Base-by-base conservation (phyloP, 2,797 vertebrate species). In the Argentina silus region DNA sequence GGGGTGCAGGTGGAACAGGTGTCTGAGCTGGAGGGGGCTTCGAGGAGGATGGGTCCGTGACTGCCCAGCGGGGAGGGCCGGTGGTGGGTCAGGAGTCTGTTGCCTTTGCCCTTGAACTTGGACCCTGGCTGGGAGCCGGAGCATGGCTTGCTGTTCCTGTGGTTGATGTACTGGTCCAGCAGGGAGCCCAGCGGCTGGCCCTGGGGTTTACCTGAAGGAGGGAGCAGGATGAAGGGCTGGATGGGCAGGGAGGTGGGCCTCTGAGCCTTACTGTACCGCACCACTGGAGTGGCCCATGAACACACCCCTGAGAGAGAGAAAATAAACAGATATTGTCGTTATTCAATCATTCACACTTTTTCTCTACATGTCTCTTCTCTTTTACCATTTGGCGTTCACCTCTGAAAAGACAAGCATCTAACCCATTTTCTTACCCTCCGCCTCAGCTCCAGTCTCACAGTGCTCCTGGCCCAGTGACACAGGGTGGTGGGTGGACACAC, bases 181-280 rank as follows among this genome's bases (percentile, higher is more conserved):
- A 98, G 94, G 44, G 95, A 94, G 62, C 95, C 95, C 57, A 95
- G 85, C 11, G 83, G 85, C 68, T 90, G 91, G 47, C 77, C 64
- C 67, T 88, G 88, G 1, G 86, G 82, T 81, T 94, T 95, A 83
- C 82, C 94, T 47, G 92, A 56, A 21, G 95, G 95, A 78, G 95
- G 93, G 80, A 95, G 92, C 74, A 99, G 95, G 70, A 97, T 93
- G 50, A 99, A 98, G 3, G 98, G 96, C 90, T 97, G 96, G 88
- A 99, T 98, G 73, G 97, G 96, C 72, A 99, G 93, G 0, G 96
- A 97, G 0, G 96, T 99, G 1, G 98, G 98, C 65, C 97, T 95
- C 90, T 97, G 96, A 74, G 96, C 95, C 90, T 97, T 98, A 88
- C 93, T 96, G 93, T 95, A 96, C 81, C 94, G 93, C 67, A 94